These are phyloP conservation scores for Lithophane socia DNA, from an alignment of 2,888 invertebrate species.

Conservation along the genomic window DNA sequence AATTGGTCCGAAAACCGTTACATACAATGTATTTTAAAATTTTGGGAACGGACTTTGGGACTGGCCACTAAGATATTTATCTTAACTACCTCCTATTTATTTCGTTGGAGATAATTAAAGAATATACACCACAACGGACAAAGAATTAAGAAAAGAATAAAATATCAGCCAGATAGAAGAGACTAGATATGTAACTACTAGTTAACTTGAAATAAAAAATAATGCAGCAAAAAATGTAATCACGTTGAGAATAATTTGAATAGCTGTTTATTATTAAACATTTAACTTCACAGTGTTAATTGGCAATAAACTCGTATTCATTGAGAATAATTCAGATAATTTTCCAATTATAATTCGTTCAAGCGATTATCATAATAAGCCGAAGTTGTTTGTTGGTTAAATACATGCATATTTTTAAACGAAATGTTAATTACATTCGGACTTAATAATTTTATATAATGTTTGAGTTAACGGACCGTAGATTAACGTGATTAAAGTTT, in stretches of 20 bases:
- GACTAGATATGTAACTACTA: background rate
- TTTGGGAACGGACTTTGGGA: constrained; percentile 27
- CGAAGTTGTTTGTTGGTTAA: constrained; percentile 37
- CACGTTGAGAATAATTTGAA: constrained; percentile 36
- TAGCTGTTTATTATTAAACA: constrained; percentile 17
- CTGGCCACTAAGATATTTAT: constrained; percentile 41
- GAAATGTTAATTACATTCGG: constrained; percentile 34
- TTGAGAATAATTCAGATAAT: constrained; percentile 57
- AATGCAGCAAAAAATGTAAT: constrained; percentile 29
- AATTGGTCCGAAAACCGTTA: constrained; percentile 54
- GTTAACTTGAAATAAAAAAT: constrained; percentile 5
- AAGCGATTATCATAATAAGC: constrained; percentile 48
- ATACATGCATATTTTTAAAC: constrained; percentile 45
- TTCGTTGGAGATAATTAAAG: constrained; percentile 28
- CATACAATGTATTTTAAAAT: constrained; percentile 8
- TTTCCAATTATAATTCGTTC: constrained; percentile 62
- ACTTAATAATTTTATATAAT: constrained; percentile 16
- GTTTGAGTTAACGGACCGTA: constrained; percentile 9
- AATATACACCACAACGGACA: constrained; percentile 7
- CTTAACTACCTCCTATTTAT: constrained; percentile 44
- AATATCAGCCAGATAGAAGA: background rate
- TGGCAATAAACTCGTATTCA: constrained; percentile 51
- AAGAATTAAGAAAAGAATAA: constrained; percentile 17
- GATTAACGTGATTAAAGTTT: constrained; percentile 23
- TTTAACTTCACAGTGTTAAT: constrained; percentile 51